These are phyloP conservation scores for Conger conger DNA, from an alignment of 2,113 vertebrate species.

Conservation along the genomic window DNA sequence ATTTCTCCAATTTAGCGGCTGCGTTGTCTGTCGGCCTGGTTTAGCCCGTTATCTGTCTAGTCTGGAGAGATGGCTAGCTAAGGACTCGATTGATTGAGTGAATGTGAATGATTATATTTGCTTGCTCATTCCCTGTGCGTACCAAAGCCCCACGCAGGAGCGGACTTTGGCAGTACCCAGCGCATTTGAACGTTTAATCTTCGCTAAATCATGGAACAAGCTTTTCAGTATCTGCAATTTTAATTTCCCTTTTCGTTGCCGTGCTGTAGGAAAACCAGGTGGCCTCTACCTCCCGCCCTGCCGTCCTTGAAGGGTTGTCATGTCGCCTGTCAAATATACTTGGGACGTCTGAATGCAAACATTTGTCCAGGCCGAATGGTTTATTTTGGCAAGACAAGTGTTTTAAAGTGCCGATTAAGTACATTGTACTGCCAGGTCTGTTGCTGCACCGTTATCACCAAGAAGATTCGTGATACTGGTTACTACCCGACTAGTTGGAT, in stretches of 20 bases:
- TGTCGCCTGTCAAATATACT: background rate
- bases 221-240: background rate
- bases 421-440: background rate
- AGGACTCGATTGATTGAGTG: background rate
- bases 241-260: background rate
- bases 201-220: background rate
- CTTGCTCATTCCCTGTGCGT: background rate
- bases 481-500: background rate
- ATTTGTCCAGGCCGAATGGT: background rate
- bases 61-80: background rate
- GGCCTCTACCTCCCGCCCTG: background rate
- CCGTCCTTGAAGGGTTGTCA: constrained; percentile 7
- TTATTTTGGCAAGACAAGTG: constrained; percentile 1
- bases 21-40: background rate
- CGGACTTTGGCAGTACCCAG: background rate
- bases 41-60: background rate
- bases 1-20: background rate
- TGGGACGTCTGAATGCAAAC: background rate
- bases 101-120: background rate
- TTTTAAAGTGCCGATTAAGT: background rate
- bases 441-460: background rate
- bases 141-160: background rate
- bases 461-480: background rate
- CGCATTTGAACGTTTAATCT: background rate
- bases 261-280: background rate